Percentiles rank a stretch among this genome's conserved stretches.
phyloP scores from a whole-genome alignment of 2,113 vertebrate species.

The Serilophus lunatus region DNA sequence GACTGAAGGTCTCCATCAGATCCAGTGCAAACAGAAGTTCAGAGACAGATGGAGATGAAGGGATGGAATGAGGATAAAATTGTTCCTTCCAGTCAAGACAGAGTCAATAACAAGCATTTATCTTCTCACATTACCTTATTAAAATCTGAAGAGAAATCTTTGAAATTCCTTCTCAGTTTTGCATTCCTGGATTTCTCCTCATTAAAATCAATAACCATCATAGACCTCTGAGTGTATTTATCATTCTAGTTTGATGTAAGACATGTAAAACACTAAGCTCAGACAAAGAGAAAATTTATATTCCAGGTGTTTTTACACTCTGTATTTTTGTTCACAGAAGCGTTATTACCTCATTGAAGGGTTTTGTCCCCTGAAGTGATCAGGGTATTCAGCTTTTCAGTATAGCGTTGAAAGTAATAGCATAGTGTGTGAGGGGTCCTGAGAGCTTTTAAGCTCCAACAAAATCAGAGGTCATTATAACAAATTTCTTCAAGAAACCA shows the following conservation, averaged over 20 bases:
- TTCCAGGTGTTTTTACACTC: fast-evolving
- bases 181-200: neutral
- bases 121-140: neutral
- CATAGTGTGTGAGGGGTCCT: neutral
- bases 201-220: neutral
- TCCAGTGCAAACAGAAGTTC: neutral
- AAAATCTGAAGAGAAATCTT: neutral
- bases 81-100: neutral
- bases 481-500: neutral
- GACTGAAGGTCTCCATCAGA: neutral
- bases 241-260: neutral
- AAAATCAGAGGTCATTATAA: neutral
- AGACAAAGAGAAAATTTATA: neutral
- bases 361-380: neutral
- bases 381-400: neutral
- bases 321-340: neutral
- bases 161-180: neutral
- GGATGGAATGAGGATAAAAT: neutral
- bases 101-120: neutral
- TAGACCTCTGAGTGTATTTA: neutral
- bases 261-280: neutral
- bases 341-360: neutral
- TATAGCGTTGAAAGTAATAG: neutral
- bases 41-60: neutral
- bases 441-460: neutral